Conservation (phyloP, 1,140 invertebrate genomes). For the Heliconius nattereri region DNA sequence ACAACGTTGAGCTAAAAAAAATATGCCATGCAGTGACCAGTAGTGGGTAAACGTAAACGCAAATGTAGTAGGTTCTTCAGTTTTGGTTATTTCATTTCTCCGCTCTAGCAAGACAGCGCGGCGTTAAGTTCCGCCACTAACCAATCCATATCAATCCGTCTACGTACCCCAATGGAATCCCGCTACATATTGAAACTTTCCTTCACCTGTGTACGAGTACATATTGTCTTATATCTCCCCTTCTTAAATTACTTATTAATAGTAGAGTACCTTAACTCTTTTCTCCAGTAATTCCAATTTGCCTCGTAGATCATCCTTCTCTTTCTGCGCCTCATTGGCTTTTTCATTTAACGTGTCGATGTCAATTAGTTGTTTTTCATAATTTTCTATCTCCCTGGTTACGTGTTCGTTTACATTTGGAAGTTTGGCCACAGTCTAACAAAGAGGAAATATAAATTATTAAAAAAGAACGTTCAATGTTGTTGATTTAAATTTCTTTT, state of each 20-base stretch:
- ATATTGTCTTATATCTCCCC: too few relatives aligned
- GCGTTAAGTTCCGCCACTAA: background rate
- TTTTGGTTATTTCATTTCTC: background rate
- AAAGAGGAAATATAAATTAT: background rate
- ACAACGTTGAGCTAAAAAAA: too few relatives aligned
- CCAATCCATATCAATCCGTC: too few relatives aligned
- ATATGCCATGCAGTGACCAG: too few relatives aligned
- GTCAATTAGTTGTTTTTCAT: slow-evolving; percentile 87
- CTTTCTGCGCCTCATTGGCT: slow-evolving; percentile 82
- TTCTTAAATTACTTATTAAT: background rate
- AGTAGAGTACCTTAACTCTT: slow-evolving; percentile 83
- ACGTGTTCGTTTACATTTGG: slow-evolving; percentile 80
- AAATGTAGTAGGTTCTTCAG: too few relatives aligned
- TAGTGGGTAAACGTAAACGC: too few relatives aligned
- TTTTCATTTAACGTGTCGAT: slow-evolving; percentile 83
- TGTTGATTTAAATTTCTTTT: too few relatives aligned
- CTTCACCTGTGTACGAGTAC: too few relatives aligned
- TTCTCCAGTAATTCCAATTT: slow-evolving; percentile 86
- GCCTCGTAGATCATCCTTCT: slow-evolving; percentile 82
- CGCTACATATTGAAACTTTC: too few relatives aligned
- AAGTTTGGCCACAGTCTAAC: slow-evolving; percentile 64
- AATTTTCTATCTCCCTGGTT: slow-evolving; percentile 85
- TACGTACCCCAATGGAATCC: too few relatives aligned
- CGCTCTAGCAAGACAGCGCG: background rate
- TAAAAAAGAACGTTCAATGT: too few relatives aligned